A percentile compares a stretch with the other conserved stretches of the same genome.
phyloP scores from a whole-genome alignment of 2,888 invertebrate genomes.

The Caenorhabditis sinica region DNA sequence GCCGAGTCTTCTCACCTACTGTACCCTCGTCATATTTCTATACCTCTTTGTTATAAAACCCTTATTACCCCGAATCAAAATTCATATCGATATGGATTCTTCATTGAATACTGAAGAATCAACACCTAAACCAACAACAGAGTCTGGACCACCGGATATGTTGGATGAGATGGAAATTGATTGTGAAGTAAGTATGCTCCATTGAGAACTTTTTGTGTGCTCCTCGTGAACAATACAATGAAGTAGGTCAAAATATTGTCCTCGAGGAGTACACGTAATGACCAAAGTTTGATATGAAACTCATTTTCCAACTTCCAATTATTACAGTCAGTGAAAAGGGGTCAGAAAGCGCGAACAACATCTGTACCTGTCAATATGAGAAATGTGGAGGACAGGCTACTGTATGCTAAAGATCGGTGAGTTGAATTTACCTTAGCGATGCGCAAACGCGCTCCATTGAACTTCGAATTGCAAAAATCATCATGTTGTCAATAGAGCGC shows the following conservation, averaged over 20 bases:
- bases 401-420: slow-evolving; percentile 18
- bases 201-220: too few relatives aligned
- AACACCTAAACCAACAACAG: background rate
- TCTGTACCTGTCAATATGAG: background rate
- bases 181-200: slow-evolving; percentile 29
- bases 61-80: background rate
- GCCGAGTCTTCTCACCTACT: slow-evolving; percentile 10
- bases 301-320: background rate
- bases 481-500: too few relatives aligned
- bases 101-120: too few relatives aligned
- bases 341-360: background rate
- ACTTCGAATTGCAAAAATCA: too few relatives aligned
- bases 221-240: too few relatives aligned
- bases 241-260: too few relatives aligned
- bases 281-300: background rate
- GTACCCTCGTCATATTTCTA: slow-evolving; percentile 29
- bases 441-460: too few relatives aligned
- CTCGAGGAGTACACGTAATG: too few relatives aligned
- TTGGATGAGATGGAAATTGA: slow-evolving; percentile 42
- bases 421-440: background rate
- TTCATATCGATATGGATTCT: background rate
- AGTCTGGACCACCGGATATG: slow-evolving; percentile 19
- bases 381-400: slow-evolving; percentile 42
- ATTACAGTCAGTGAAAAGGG: background rate
- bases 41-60: slow-evolving; percentile 43